A percentile compares a stretch with the other conserved stretches of the same genome.
These are phyloP conservation scores for Diarsia dahlii DNA, from an alignment of 2,888 invertebrate species.

Conservation along the genomic window DNA sequence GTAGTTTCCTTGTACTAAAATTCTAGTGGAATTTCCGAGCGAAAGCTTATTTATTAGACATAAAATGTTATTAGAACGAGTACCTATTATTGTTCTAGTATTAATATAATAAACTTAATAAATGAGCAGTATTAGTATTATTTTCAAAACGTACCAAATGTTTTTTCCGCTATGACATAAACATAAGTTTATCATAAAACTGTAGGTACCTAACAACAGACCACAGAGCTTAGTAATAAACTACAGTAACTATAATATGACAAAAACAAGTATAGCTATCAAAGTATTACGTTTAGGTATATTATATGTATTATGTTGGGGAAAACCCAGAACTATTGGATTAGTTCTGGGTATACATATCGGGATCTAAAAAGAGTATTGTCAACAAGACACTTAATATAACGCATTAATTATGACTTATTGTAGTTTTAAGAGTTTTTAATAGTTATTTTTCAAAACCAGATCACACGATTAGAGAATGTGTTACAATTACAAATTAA, in stretches of 20 bases:
- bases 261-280: not conserved
- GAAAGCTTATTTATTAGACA: constrained; percentile 16
- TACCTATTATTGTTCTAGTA: constrained; percentile 10
- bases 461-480: constrained; percentile 66
- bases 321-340: constrained; percentile 4
- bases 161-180: constrained; percentile 38
- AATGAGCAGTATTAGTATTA: not conserved
- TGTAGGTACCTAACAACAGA: constrained; percentile 14
- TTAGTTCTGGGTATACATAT: not conserved
- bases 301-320: constrained; percentile 8
- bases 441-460: constrained; percentile 40
- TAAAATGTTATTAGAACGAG: constrained; percentile 2
- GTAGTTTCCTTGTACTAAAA: constrained; percentile 53
- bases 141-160: constrained; percentile 6
- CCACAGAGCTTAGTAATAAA: constrained; percentile 40
- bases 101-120: constrained; percentile 15
- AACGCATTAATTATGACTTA: constrained; percentile 27
- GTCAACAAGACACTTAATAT: constrained; percentile 8
- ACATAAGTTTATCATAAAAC: not conserved
- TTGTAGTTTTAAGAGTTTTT: not conserved
- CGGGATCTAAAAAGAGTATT: not conserved
- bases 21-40: constrained; percentile 24
- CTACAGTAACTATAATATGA: constrained; percentile 13
- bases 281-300: not conserved
- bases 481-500: constrained; percentile 56